Conservation (phyloP, 2,888 invertebrate genomes). For the Mythimna lalbum region DNA sequence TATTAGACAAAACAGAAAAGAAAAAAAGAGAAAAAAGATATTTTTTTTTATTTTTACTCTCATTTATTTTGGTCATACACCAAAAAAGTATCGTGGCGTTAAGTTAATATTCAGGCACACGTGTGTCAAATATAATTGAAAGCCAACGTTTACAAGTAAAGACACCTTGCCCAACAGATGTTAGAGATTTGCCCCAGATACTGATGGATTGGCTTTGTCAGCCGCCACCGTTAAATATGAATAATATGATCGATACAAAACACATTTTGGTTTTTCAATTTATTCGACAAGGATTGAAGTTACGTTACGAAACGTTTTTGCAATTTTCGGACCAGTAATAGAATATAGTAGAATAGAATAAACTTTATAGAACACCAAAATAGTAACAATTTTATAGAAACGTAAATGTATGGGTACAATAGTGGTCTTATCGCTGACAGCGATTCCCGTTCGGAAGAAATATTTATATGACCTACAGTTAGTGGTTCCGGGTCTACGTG, state of each 20-base stretch:
- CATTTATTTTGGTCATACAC: neutral
- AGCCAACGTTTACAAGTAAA: conserved; percentile 71
- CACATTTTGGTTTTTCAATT: conserved; percentile 41
- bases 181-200: conserved; percentile 76
- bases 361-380: too few species aligned
- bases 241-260: conserved; percentile 43
- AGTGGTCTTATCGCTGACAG: too few species aligned
- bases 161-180: conserved; percentile 89
- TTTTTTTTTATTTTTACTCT: too few species aligned
- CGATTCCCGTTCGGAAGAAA: too few species aligned
- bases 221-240: conserved; percentile 64
- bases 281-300: conserved; percentile 7
- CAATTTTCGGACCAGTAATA: neutral
- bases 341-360: too few species aligned
- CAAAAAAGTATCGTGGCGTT: conserved; percentile 16
- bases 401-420: too few species aligned
- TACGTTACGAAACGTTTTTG: conserved; percentile 2
- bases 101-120: conserved; percentile 67
- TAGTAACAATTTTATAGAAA: too few species aligned
- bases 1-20: too few species aligned
- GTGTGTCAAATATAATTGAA: conserved; percentile 76
- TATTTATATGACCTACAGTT: too few species aligned
- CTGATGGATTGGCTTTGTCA: conserved; percentile 76
- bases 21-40: too few species aligned
- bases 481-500: too few species aligned